Base-by-base conservation (phyloP, 2,888 invertebrate genomes). In the Acheta domesticus region DNA sequence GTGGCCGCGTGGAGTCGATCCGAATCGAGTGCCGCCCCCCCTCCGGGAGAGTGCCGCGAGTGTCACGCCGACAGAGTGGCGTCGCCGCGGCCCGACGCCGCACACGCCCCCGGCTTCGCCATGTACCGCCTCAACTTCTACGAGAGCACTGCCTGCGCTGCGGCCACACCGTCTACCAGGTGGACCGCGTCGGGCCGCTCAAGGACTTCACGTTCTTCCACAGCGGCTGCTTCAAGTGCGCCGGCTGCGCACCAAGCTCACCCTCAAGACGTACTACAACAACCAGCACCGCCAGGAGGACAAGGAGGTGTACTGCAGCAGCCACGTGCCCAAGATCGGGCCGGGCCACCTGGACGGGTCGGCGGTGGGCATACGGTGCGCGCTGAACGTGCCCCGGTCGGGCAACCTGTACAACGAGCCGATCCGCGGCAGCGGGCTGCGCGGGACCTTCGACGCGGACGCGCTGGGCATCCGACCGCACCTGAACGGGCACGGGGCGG, bases 191-290 rank as follows among this genome's bases (percentile, higher is more conserved):
- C 78, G 97, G 98, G 21, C 98, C 98, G 0, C 89, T 98, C 80
- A 98, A 98, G 88, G 97, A 97, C 88, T 96, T 97, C 87, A 96
- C 96, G 78, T 96, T 98, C 88, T 98, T 96, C 87, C 98, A 98
- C 87, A 95, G 96, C 86, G 96, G 96, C n/a, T 98, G 98, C 88
- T 98, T 98, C 89, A 97, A 97, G 88, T 98, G 98, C 87, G 93
- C 94, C 79, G 93, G 93, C 78, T 98, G 98, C 87, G 96, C 82
- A 96, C 96, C 82, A 96, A 97, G 86, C 89, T 98, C 84, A 97
- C 97, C 79, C 89, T 97, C 80, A 96, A 97, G 89, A 97, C 97
- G 76, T 98, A 97, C 88, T 96, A 94, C 90, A 96, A 97, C 88
- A 97, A 96, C 87, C 97, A 97, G 87, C 95, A 96, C 86, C 92